Evolutionary conservation across 2,888 invertebrate genomes (phyloP).

Genomic region (Pristionchus arcanus): DNA sequence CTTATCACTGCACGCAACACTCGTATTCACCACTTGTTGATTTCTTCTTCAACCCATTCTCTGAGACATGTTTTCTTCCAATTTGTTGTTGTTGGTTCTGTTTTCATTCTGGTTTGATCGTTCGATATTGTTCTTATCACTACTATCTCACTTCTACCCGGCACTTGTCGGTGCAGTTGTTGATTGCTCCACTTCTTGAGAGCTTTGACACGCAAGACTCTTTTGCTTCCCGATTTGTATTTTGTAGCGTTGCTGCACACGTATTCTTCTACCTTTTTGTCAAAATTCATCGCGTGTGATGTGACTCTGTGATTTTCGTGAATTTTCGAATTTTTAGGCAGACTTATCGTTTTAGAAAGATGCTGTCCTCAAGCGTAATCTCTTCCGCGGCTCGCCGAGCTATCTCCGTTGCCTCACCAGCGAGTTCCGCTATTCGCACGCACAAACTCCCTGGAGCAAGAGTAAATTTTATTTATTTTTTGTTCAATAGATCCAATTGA

Average conservation of each 20-base stretch:
- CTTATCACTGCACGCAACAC: background rate
- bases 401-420: background rate
- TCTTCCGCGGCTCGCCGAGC: background rate
- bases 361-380: constrained; percentile 1
- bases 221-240: no score
- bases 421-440: constrained; percentile 68
- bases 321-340: no score
- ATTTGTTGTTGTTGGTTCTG: background rate
- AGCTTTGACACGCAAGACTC: background rate
- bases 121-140: no score
- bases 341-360: background rate
- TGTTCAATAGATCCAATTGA: background rate
- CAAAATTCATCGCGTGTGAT: no score
- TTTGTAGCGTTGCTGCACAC: no score
- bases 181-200: background rate
- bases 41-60: background rate
- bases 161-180: background rate
- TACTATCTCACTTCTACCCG: background rate
- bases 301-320: no score
- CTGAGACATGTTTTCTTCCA: background rate
- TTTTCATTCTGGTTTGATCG: no score
- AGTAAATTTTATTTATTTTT: constrained; percentile 47
- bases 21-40: background rate
- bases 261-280: no score
- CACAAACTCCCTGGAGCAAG: constrained; percentile 66